A percentile compares a stretch with the other conserved stretches of the same genome.
phyloP scores from a whole-genome alignment of 2,888 invertebrate genomes.

The Empis stercorea region DNA sequence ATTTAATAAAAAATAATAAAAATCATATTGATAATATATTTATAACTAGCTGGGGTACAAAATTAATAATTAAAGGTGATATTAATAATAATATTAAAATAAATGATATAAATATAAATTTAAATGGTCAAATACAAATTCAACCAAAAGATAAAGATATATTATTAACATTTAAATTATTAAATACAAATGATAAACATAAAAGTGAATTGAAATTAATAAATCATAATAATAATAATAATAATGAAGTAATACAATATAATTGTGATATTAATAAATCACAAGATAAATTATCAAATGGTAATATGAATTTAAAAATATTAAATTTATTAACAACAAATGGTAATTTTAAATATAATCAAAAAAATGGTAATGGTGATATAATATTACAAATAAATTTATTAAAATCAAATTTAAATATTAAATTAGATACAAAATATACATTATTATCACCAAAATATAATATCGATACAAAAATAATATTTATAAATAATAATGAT shows the following conservation, averaged over 20 bases:
- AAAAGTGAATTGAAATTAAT: constrained; percentile 31
- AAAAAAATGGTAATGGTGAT: constrained; percentile 51
- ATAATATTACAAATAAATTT: constrained; percentile 30
- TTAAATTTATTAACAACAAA: constrained; percentile 48
- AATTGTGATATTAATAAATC: constrained; percentile 9
- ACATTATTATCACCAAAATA: constrained; percentile 45
- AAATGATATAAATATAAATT: constrained; percentile 26
- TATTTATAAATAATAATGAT: constrained; percentile 51
- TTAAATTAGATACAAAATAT: constrained; percentile 50
- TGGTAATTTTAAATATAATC: constrained; percentile 47
- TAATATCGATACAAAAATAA: constrained; percentile 48
- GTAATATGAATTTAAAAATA: constrained; percentile 42
- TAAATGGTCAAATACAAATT: constrained; percentile 24
- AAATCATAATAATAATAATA: constrained; percentile 12
- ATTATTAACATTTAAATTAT: constrained; percentile 22
- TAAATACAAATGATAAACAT: constrained; percentile 29
- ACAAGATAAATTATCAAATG: constrained; percentile 35
- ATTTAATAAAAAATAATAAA: constrained; percentile 31
- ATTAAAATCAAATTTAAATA: constrained; percentile 42
- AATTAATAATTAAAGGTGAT: constrained; percentile 26
- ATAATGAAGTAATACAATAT: constrained; percentile 9
- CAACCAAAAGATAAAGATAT: constrained; percentile 23
- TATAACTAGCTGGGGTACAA: constrained; percentile 27
- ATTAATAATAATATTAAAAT: constrained; percentile 23
- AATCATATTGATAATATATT: constrained; percentile 22